Evolutionary conservation across 2,113 vertebrate species (phyloP).

Genomic region (Ia io): DNA sequence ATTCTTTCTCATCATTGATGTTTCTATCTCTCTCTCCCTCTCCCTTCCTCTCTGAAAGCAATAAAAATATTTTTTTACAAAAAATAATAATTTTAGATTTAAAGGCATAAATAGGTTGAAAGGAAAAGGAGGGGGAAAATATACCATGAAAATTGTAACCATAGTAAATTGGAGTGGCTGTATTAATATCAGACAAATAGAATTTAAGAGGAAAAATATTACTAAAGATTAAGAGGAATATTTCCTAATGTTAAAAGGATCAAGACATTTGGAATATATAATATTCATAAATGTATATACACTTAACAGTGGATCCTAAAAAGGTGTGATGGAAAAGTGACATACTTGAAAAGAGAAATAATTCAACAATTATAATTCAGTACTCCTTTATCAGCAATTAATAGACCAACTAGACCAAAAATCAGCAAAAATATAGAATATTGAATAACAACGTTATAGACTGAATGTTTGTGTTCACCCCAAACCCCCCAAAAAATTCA

Average conservation of each 20-base stretch:
- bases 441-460: not conserved
- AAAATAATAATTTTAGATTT: not conserved
- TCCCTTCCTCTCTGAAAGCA: too few relatives aligned
- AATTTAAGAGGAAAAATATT: slow-evolving; percentile 19
- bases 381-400: not conserved
- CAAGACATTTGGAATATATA: not conserved
- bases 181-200: not conserved
- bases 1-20: too few relatives aligned
- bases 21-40: too few relatives aligned
- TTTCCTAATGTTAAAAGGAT: slow-evolving; percentile 9
- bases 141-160: not conserved
- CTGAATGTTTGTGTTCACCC: not conserved
- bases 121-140: not conserved
- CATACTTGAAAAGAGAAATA: not conserved
- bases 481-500: not conserved
- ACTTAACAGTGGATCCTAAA: not conserved
- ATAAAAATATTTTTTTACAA: too few relatives aligned
- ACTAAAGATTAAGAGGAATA: not conserved
- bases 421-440: not conserved
- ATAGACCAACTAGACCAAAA: not conserved
- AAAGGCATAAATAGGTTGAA: not conserved
- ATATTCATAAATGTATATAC: not conserved
- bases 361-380: not conserved
- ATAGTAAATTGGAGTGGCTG: not conserved
- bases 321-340: not conserved